Base-by-base conservation (phyloP, 1,140 invertebrate genomes). In the Psilanteris sp. region DNA sequence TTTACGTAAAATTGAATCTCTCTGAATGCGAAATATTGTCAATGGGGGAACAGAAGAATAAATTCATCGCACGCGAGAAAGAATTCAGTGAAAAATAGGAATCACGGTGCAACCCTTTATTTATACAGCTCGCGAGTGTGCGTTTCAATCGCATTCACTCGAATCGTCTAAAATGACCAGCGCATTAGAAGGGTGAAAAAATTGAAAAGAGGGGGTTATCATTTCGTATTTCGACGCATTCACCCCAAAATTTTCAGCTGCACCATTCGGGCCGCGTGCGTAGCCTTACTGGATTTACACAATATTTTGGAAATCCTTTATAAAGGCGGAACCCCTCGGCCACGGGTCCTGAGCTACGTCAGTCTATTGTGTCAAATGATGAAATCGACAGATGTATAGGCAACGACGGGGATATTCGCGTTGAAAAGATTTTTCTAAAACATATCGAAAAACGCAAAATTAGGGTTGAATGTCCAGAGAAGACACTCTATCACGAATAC, bases 281-380 rank as follows among this genome's bases (percentile, higher is more conserved):
- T 61, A 74, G 46, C 59, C 72, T 70, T 57, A 62, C 62, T 61
- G 74, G 86, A 87, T 89, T 89, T 88, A 89, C 87, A 88, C 87
- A 88, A 89, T 89, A 89, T 89, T 89, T 88, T 89, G 87, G 87
- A 89, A 89, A 89, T 87, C 85, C 81, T 87, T 86, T 85, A 88
- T 86, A 83, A 84, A 77, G 78, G 78, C 67, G 48, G 50, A 34
- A 71, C 76, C 78, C 79, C 73, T 78, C 66, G 50, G 75, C 62
- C 48, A 72, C 75, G 64, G 54, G 57, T 79, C 79, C 82, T 81
- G 59, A 73, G 57, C 77, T 26, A 76, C 67, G 50, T 48, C 34
- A 44, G 44, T 13, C 76, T 50, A 85, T 87, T 87, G 85, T 87
- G 55, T 66, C 61, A 36, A 68, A 78, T 68, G 44, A 72, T 76